These are phyloP conservation scores for Hippocampus mohnikei DNA, from an alignment of 2,113 vertebrate species.

Conservation along the genomic window DNA sequence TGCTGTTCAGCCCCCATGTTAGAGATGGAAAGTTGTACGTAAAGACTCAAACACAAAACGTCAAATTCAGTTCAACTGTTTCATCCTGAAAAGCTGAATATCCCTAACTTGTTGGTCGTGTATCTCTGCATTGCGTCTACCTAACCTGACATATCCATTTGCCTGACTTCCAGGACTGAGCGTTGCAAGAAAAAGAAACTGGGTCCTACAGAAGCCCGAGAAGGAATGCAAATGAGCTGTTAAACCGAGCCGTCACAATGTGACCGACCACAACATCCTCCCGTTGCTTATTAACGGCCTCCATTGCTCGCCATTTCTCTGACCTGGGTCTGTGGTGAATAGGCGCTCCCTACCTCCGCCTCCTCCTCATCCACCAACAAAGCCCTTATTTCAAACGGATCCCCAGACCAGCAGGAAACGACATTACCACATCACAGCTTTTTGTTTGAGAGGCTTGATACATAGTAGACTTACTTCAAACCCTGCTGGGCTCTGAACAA, in stretches of 20 bases:
- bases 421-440: conserved; percentile 42
- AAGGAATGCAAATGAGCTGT: conserved; percentile 41
- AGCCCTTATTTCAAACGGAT: conserved; percentile 53
- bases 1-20: no score
- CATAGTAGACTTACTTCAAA: conserved; percentile 32
- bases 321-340: conserved; percentile 38
- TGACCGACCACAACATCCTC: conserved; percentile 53
- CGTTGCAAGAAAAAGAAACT: conserved; percentile 2
- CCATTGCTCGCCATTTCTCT: conserved; percentile 29
- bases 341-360: conserved; percentile 23
- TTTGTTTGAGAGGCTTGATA: conserved; percentile 42
- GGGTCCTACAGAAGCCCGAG: conserved; percentile 12
- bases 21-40: no score
- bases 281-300: conserved; percentile 46
- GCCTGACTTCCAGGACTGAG: conserved; percentile 20
- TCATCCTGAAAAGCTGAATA: not conserved
- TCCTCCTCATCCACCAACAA: conserved; percentile 34
- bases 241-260: conserved; percentile 28
- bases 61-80: not conserved
- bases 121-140: conserved; percentile 10
- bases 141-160: conserved; percentile 2
- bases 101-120: not conserved
- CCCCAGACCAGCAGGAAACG: conserved; percentile 46
- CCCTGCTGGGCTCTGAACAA: conserved; percentile 19
- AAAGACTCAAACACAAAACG: not conserved